Base-by-base conservation (phyloP, 2,797 vertebrate genomes). In the Sorex maritimensis region DNA sequence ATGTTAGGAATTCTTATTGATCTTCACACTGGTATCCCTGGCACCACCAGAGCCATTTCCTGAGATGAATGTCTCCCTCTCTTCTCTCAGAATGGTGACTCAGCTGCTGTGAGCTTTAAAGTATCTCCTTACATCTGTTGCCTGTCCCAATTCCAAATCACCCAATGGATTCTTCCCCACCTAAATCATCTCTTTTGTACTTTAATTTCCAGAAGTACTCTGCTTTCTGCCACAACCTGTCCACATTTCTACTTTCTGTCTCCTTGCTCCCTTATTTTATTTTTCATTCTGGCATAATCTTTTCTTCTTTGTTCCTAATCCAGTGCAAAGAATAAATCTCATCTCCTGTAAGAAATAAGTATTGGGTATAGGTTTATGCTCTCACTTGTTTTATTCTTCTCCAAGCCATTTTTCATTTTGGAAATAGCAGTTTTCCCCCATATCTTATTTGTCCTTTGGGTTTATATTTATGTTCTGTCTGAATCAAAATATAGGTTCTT, bases 371-470 rank as follows among this genome's bases (percentile, higher is more conserved):
- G 58, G 72, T 90, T 81, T 74, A 46, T 12, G 44, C 68, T 90
- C 41, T 83, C 88, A 77, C 61, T 38, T 46, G 58, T 71, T 81
- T 55, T 96, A 34, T 91, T 79, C 26, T 85, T 85, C 88, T 55
- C 61, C 5, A 77, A 92, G 55, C 2, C 14, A 14, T 94, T 86
- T 94, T 91, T 28, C 34, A 72, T 91, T 93, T 90, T 82, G 15
- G 46, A 89, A 94, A 92, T 87, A 58, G 12, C 24, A 92, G 71
- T 94, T 95, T 88, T 77, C 34, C 8, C 85, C 88, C n/a, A 55
- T 79, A 41, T 81, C 7, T 38, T 69, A 65, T 88, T 95, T 80
- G 8, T 86, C 88, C 34, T 74, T 93, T 92, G 72, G 73, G 23
- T 26, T 92, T 88, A 83, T 49, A 3, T 52, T 85, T 23, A n/a